These are phyloP conservation scores for Drosophila repletoides DNA, from an alignment of 1,140 invertebrate species.

Conservation along the genomic window DNA sequence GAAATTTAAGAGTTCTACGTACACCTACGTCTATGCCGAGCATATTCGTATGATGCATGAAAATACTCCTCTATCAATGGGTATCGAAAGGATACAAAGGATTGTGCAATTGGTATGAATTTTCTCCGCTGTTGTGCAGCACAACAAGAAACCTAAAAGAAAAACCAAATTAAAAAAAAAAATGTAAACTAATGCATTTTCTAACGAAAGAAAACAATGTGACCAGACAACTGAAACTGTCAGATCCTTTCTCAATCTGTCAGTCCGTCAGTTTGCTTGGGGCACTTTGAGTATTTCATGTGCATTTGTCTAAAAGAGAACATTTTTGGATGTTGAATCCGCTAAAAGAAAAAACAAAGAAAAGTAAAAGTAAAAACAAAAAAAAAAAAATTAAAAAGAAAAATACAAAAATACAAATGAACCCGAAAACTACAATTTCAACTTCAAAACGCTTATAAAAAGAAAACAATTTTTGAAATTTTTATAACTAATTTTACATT, in stretches of 20 bases:
- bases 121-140: constrained; percentile 72
- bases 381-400: constrained; percentile 21
- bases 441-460: constrained; percentile 79
- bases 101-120: constrained; percentile 79
- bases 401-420: constrained; percentile 7
- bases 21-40: constrained; percentile 40
- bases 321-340: constrained; percentile 52
- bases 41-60: constrained; percentile 17
- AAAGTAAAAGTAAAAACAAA: constrained; percentile 1
- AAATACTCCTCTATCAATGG: constrained; percentile 14
- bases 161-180: constrained; percentile 32
- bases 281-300: constrained; percentile 59
- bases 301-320: constrained; percentile 66
- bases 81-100: constrained; percentile 23
- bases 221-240: constrained; percentile 21
- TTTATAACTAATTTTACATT: constrained; percentile 76
- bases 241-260: constrained; percentile 5
- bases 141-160: too few species aligned
- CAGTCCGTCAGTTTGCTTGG: constrained; percentile 4
- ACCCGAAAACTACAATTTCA: constrained; percentile 76
- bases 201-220: constrained; percentile 52
- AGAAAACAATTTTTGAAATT: constrained; percentile 75
- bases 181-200: constrained; percentile 70
- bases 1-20: constrained; percentile 7
- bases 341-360: constrained; percentile 20